Evolutionary conservation across 2,888 invertebrate species (phyloP).

Genomic region (Nebria brevicollis): DNA sequence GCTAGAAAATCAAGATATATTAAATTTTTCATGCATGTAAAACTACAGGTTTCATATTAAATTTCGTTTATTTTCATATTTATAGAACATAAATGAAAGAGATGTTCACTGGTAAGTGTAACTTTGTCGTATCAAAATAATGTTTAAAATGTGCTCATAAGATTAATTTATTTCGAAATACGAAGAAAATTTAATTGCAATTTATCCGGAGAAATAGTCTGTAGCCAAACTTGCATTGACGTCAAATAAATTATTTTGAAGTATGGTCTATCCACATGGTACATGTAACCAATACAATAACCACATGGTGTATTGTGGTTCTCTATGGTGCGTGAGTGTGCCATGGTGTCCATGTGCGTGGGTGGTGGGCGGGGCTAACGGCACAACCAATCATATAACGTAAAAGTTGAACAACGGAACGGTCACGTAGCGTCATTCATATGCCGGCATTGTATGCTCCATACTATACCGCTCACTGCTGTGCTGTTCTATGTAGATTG

Average conservation of each 20-base stretch:
- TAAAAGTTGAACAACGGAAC: background rate
- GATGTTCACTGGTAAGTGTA: too few species aligned
- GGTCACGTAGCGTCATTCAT: conserved; percentile 16
- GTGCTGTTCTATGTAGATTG: background rate
- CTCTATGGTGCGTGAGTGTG: conserved; percentile 17
- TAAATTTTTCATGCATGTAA: background rate
- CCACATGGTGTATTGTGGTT: background rate
- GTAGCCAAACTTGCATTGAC: too few species aligned
- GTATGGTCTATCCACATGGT: too few species aligned
- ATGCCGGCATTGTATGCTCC: background rate
- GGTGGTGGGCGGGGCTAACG: conserved; percentile 56
- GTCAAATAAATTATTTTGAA: too few species aligned
- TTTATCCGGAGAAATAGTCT: too few species aligned
- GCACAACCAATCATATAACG: conserved; percentile 34
- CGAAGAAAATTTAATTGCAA: too few species aligned
- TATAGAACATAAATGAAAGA: too few species aligned
- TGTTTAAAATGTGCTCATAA: too few species aligned
- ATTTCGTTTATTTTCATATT: too few species aligned
- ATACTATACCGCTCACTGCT: background rate
- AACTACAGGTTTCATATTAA: too few species aligned
- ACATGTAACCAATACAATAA: background rate
- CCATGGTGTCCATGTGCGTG: conserved; percentile 51
- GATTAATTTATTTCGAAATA: too few species aligned
- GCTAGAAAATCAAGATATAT: background rate
- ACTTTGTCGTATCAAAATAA: too few species aligned